These are phyloP conservation scores for Anthopleura sola DNA, from an alignment of 64 coral and sea anemone species.

Conservation along the genomic window DNA sequence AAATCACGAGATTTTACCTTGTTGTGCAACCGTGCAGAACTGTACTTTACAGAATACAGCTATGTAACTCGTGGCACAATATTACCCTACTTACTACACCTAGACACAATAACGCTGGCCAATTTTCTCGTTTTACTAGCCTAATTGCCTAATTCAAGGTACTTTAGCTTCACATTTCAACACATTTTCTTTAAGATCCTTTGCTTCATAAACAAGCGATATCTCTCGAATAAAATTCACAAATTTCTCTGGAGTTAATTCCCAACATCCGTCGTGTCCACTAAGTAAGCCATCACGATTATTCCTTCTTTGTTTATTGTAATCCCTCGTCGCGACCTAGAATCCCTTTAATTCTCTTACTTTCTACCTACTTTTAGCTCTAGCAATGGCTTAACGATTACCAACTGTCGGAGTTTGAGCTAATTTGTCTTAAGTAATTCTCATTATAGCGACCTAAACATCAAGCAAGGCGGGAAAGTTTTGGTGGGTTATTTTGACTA, in stretches of 20 bases:
- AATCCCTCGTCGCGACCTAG: constrained; percentile 1
- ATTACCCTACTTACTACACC: neutral
- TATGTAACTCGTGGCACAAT: no score
- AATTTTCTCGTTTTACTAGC: neutral
- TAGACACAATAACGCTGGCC: neutral
- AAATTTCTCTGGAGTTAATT: neutral
- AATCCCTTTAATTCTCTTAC: neutral
- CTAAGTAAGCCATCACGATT: neutral
- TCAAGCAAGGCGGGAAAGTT: neutral
- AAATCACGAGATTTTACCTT: no score
- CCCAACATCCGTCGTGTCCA: neutral
- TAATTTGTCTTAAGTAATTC: neutral
- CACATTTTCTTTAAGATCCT: neutral
- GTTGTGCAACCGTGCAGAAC: no score
- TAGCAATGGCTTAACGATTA: neutral
- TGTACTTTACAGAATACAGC: no score
- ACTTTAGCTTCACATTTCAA: neutral
- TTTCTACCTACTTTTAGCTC: constrained; percentile 9
- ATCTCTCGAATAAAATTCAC: neutral
- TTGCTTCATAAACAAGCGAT: neutral
- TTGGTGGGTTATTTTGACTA: constrained; percentile 4
- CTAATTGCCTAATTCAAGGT: neutral
- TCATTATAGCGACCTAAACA: neutral
- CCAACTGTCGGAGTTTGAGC: neutral
- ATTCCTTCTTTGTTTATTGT: neutral